Percentiles rank a stretch among this genome's conserved stretches.
These are phyloP conservation scores for Tinea pellionella DNA, from an alignment of 2,888 invertebrate species.

Conservation along the genomic window DNA sequence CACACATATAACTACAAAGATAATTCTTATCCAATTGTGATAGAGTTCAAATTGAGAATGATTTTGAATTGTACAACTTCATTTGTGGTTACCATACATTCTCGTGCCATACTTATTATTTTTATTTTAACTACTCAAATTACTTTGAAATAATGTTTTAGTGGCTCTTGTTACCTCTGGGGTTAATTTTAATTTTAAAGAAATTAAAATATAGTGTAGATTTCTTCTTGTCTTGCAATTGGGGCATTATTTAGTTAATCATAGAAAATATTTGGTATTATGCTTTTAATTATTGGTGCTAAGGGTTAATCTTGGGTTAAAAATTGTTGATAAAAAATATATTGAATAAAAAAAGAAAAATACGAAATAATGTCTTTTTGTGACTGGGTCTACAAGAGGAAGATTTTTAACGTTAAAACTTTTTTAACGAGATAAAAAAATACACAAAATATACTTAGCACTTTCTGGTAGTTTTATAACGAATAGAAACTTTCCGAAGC, in stretches of 20 bases:
- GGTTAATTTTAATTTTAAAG: constrained; percentile 11
- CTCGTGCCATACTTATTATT: constrained; percentile 6
- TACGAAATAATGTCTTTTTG: too few species aligned
- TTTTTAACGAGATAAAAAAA: too few species aligned
- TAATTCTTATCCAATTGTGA: background rate
- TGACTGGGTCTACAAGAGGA: too few species aligned
- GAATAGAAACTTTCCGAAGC: too few species aligned
- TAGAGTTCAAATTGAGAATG: background rate
- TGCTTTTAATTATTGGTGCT: background rate
- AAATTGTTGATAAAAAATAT: too few species aligned
- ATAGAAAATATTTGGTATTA: background rate
- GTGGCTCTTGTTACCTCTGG: constrained; percentile 2
- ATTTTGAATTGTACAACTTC: background rate
- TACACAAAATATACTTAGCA: too few species aligned
- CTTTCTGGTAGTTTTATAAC: too few species aligned
- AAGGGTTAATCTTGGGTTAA: too few species aligned
- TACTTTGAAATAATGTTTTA: background rate
- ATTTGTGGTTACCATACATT: background rate
- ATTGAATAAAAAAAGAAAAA: too few species aligned
- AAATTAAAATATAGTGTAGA: constrained; percentile 50
- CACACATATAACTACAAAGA: background rate
- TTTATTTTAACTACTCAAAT: background rate
- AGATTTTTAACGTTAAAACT: too few species aligned
- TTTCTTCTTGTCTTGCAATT: constrained; percentile 20
- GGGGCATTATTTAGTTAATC: background rate